Base-by-base conservation (phyloP, 64 coral and sea anemone genomes). In the Platygyra sinensis region DNA sequence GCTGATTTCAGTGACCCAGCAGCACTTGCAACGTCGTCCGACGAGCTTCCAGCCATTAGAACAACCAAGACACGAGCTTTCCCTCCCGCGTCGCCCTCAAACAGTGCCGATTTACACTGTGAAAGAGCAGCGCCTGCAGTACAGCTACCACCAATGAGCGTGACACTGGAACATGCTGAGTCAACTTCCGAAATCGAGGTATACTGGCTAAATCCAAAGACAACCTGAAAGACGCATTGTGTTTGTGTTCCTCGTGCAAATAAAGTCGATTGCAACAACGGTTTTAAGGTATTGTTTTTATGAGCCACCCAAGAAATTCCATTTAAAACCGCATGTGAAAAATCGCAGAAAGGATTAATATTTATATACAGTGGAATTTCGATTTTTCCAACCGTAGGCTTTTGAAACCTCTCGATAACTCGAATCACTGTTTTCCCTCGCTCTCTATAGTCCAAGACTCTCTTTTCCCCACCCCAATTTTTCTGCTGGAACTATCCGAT, bases 131-230 rank as follows among this genome's bases (percentile, higher is more conserved):
- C 69, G 0, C 89, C 89, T 29, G 93, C 93, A 19, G 81, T 24
- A n/a, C 93, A 94, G 7, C 86, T 73, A 74, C 93, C 93, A 42
- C 88, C 85, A 33, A 73, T 30, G 17, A 87, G 74, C 8, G 52
- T 72, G 46, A 80, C 39, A 39, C 76, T 69, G 5, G 22, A 65
- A 20, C 67, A 38, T 71, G 79, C 72, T 30, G 73, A 32, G 30
- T 77, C 74, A 28, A 96, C 87, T 54, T 96, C 86, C 3, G 90
- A 72, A 33, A 96, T 86, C 24, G 94, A 92, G 5, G 90, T 63
- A 60, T 86, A 92, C 50, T 96, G 83, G 4, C 86, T 61, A 89
- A 96, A 96, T 73, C 74, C 87, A 76, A 96, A 96, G n/a, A 96
- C 90, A 4, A 96, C 85, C 30, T 83, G 10, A 79, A 27, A 27